phyloP scores from a whole-genome alignment of 2,113 vertebrate genomes.

The Stigmatopora argus region DNA sequence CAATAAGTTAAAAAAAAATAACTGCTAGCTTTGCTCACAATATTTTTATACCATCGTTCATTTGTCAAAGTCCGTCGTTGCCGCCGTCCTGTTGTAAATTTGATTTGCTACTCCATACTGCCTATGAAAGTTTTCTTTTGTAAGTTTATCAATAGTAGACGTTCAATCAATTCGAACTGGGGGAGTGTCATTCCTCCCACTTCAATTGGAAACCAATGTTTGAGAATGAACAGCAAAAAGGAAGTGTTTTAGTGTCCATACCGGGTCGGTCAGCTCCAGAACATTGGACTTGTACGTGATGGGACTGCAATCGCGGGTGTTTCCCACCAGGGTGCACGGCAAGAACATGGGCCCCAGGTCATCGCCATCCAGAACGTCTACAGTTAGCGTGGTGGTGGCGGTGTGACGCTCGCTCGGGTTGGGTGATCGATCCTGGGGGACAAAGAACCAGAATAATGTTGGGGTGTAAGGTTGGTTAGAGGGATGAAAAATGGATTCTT shows the following conservation, averaged over 20 bases:
- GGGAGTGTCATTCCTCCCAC: no score
- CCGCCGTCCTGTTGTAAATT: constrained; percentile 32
- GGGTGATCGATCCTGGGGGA: constrained; percentile 82
- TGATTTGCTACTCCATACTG: constrained; percentile 39
- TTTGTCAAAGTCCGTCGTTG: constrained; percentile 24
- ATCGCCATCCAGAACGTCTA: constrained; percentile 91
- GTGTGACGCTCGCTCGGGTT: constrained; percentile 81
- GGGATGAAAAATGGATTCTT: no score
- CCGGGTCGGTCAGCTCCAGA: constrained; percentile 83
- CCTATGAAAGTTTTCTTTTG: not conserved
- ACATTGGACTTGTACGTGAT: constrained; percentile 83
- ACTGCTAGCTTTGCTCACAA: not conserved
- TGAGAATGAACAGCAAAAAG: not conserved
- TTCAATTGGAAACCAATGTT: not conserved
- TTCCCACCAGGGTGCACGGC: constrained; percentile 84
- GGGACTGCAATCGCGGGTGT: constrained; percentile 87
- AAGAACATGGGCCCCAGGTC: constrained; percentile 95
- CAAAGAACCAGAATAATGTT: not conserved
- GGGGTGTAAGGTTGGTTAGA: no score
- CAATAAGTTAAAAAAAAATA: not conserved
- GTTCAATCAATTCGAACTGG: no score
- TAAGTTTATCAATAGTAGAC: not conserved
- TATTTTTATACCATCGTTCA: not conserved
- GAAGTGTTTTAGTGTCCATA: constrained; percentile 58
- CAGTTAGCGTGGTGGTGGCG: constrained; percentile 88